Evolutionary conservation across 1,140 invertebrate genomes (phyloP).

Genomic region (Monomorium pharaonis): DNA sequence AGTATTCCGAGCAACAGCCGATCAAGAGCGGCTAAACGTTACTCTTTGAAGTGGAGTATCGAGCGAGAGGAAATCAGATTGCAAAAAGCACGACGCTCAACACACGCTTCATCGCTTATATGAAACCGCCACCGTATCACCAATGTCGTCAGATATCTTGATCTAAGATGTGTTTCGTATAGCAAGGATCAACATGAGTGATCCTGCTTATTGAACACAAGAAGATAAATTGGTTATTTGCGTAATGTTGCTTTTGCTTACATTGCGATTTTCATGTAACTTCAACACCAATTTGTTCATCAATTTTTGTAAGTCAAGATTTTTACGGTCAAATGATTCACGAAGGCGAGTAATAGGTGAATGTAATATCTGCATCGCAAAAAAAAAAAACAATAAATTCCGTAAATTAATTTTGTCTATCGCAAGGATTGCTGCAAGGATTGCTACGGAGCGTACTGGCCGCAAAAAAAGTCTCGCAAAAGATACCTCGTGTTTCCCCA

Average conservation of each 20-base stretch:
- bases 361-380: neutral
- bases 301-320: neutral
- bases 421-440: neutral
- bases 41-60: constrained; percentile 56
- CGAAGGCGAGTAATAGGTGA: neutral
- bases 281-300: neutral
- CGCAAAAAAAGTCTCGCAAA: constrained; percentile 29
- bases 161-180: neutral
- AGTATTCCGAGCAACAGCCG: constrained; percentile 1
- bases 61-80: constrained; percentile 58
- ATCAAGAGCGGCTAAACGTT: constrained; percentile 43
- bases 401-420: constrained; percentile 30
- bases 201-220: neutral
- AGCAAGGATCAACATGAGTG: neutral
- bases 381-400: neutral
- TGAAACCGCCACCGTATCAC: neutral
- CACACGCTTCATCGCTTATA: neutral
- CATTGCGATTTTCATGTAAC: neutral
- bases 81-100: constrained; percentile 48
- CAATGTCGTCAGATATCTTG: neutral
- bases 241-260: neutral
- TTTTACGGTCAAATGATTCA: neutral
- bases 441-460: neutral
- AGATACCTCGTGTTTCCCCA: neutral
- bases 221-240: neutral